Conservation (phyloP, 2,113 vertebrate species). For the Hypocryptadius cinnamomeus region DNA sequence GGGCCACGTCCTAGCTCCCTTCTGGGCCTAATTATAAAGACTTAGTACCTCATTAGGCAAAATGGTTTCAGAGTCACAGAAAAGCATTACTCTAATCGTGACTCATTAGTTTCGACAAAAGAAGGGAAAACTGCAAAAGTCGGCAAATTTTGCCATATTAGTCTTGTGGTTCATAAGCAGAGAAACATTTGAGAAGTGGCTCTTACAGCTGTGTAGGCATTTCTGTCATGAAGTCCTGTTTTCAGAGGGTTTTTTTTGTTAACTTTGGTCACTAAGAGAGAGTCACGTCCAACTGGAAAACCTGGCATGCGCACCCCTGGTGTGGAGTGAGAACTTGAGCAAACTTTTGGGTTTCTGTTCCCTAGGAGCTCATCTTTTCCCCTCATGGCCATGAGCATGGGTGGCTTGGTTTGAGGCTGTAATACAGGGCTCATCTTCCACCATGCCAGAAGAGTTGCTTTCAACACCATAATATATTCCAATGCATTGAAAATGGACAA, state of each 20-base stretch:
- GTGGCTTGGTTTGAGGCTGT: not conserved
- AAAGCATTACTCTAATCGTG: constrained; percentile 77
- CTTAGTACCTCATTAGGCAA: constrained; percentile 84
- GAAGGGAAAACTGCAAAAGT: constrained; percentile 60
- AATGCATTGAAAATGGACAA: not conserved
- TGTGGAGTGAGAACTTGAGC: not conserved
- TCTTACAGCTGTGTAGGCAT: constrained; percentile 32
- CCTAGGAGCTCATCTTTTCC: not conserved
- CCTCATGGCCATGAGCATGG: rapidly evolving
- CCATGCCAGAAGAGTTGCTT: not conserved
- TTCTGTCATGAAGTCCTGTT: not conserved
- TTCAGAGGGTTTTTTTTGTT: not conserved
- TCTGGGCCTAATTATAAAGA: constrained; percentile 86
- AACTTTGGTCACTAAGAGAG: not conserved
- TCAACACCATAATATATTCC: not conserved
- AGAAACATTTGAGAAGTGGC: not conserved
- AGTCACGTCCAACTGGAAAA: not conserved
- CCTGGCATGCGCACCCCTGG: not conserved
- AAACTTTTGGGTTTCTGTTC: not conserved
- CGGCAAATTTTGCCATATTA: constrained; percentile 55
- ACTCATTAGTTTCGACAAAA: constrained; percentile 79
- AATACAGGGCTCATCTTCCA: not conserved
- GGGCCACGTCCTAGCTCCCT: constrained; percentile 73
- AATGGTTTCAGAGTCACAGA: constrained; percentile 76
- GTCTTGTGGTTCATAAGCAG: constrained; percentile 41